Evolutionary conservation across 2,888 invertebrate genomes (phyloP).

Genomic region (Chalcosyrphus nemorum): DNA sequence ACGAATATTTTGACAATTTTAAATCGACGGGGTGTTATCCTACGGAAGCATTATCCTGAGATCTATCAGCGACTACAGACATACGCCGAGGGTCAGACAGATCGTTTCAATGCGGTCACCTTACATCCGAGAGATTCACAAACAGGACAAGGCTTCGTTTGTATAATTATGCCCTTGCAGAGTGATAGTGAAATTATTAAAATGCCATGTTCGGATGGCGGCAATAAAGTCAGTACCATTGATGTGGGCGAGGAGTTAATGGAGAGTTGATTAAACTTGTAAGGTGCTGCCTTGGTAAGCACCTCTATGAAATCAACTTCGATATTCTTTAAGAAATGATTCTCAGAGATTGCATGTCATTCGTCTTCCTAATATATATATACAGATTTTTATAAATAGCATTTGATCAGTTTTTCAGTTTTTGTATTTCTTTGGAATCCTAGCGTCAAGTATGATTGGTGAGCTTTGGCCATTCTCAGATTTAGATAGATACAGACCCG

Average conservation of each 20-base stretch:
- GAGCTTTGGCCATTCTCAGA: not conserved
- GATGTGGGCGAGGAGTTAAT: slow-evolving; percentile 79
- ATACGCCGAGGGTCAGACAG: slow-evolving; percentile 90
- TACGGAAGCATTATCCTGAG: slow-evolving; percentile 93
- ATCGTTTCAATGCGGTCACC: slow-evolving; percentile 93
- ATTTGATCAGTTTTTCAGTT: not conserved
- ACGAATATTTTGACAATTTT: slow-evolving; percentile 91
- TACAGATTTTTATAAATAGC: not conserved
- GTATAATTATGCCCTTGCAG: slow-evolving; percentile 93
- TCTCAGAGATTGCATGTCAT: slow-evolving; percentile 7
- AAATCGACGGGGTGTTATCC: slow-evolving; percentile 89
- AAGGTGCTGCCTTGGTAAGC: slow-evolving; percentile 40
- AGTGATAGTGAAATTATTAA: slow-evolving; percentile 80
- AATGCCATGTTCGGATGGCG: slow-evolving; percentile 80
- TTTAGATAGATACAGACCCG: too few species aligned
- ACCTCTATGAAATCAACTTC: slow-evolving; percentile 1
- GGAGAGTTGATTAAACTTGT: slow-evolving; percentile 75
- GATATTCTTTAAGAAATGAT: slow-evolving; percentile 62
- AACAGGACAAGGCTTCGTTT: slow-evolving; percentile 93
- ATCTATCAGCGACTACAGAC: slow-evolving; percentile 91
- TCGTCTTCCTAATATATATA: slow-evolving; percentile 30
- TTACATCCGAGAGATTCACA: slow-evolving; percentile 92
- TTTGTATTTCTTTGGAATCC: too few species aligned
- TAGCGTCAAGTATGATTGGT: not conserved
- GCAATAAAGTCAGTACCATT: slow-evolving; percentile 81